Conservation (phyloP, 2,113 vertebrate species). For the Grantiella picta region DNA sequence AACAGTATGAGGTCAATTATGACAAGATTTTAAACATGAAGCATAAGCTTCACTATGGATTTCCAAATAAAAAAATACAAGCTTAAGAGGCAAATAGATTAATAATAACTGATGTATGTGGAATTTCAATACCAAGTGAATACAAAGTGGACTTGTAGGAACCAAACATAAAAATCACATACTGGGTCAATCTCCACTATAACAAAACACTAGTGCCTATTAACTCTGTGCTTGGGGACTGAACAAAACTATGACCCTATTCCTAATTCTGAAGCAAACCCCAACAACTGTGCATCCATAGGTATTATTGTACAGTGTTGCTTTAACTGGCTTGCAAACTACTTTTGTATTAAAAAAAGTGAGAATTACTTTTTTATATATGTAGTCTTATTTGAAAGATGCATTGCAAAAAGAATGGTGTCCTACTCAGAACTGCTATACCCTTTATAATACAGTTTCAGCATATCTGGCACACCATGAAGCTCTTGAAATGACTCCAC, state of each 20-base stretch:
- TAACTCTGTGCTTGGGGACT: neutral
- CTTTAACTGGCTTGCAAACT: conserved; percentile 4
- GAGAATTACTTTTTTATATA: neutral
- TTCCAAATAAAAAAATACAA: neutral
- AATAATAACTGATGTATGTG: neutral
- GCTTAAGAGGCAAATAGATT: neutral
- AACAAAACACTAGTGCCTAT: neutral
- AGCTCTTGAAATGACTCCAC: neutral
- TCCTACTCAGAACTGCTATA: neutral
- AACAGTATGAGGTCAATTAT: neutral
- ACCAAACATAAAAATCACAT: neutral
- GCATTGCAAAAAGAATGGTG: neutral
- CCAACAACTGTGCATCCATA: neutral
- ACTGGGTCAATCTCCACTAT: neutral
- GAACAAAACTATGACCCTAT: neutral
- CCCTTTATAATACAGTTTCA: neutral
- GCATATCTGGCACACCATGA: neutral
- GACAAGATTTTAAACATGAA: neutral
- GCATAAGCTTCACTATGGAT: neutral
- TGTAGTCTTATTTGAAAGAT: neutral
- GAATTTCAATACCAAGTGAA: neutral
- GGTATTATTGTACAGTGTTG: neutral
- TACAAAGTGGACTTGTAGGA: neutral
- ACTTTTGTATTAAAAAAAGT: neutral
- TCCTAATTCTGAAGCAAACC: neutral